These are phyloP conservation scores for Colossoma macropomum DNA, from an alignment of 2,113 vertebrate species.

Conservation along the genomic window DNA sequence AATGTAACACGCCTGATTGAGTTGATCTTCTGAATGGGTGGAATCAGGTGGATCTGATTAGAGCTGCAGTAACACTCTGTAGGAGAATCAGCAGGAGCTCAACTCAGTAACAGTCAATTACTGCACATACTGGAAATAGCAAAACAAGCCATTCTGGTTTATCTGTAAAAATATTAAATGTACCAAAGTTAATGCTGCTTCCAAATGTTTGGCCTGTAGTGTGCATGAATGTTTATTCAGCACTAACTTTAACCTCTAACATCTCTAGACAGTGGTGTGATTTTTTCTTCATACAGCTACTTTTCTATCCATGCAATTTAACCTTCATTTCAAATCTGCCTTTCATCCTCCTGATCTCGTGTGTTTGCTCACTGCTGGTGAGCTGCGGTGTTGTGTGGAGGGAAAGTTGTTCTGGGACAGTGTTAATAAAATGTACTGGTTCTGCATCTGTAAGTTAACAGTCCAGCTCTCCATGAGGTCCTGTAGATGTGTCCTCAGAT, in stretches of 20 bases:
- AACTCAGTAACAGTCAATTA: no score
- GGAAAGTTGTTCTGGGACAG: neutral
- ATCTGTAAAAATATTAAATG: no score
- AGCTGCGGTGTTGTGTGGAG: neutral
- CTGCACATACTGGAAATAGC: no score
- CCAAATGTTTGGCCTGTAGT: neutral
- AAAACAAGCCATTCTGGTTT: no score
- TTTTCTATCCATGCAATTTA: neutral
- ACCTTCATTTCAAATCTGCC: neutral
- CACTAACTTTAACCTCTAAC: neutral
- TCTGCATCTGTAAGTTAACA: neutral
- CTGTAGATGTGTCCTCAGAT: slow-evolving; percentile 1
- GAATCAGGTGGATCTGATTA: no score
- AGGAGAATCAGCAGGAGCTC: no score
- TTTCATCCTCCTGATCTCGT: neutral
- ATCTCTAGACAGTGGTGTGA: neutral
- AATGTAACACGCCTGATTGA: no score
- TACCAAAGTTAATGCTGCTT: neutral
- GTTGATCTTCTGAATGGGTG: no score
- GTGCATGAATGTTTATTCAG: neutral
- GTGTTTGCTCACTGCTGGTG: neutral
- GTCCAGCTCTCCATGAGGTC: neutral
- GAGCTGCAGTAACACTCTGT: no score
- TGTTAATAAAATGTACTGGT: neutral
- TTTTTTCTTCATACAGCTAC: neutral